A percentile compares a stretch with the other conserved stretches of the same genome.
phyloP scores from a whole-genome alignment of 2,888 invertebrate species.

The Archips crataeganus region DNA sequence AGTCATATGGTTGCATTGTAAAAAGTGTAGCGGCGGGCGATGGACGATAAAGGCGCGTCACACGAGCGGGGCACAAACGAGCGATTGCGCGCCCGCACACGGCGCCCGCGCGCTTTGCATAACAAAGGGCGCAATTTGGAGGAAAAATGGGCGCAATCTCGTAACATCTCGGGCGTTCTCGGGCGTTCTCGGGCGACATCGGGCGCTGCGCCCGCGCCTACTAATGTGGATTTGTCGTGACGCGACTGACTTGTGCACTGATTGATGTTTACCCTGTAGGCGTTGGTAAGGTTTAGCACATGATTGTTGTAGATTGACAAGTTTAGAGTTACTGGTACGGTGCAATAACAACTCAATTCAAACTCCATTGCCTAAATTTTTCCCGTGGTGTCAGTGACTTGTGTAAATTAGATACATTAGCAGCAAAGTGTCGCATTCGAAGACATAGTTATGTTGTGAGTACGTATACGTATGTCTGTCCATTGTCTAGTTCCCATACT shows the following conservation, averaged over 20 bases:
- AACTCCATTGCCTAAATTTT: no score
- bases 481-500: no score
- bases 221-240: constrained; percentile 52
- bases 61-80: constrained; percentile 74
- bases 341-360: no score
- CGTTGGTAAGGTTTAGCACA: neutral
- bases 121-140: constrained; percentile 85
- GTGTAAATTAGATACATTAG: no score
- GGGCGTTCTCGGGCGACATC: constrained; percentile 56
- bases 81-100: constrained; percentile 81
- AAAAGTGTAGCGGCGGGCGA: constrained; percentile 69
- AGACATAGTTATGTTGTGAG: no score
- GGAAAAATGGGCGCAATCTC: constrained; percentile 82
- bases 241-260: constrained; percentile 27
- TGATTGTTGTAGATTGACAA: neutral
- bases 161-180: constrained; percentile 67
- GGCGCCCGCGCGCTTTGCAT: constrained; percentile 83
- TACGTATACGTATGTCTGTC: no score
- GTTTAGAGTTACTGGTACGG: neutral
- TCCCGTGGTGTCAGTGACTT: no score
- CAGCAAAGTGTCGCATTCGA: no score
- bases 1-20: constrained; percentile 72
- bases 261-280: constrained; percentile 26
- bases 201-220: constrained; percentile 60
- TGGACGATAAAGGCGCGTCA: constrained; percentile 78